phyloP scores from a whole-genome alignment of 2,888 invertebrate genomes.

The Zhuqinia jingwanae region DNA sequence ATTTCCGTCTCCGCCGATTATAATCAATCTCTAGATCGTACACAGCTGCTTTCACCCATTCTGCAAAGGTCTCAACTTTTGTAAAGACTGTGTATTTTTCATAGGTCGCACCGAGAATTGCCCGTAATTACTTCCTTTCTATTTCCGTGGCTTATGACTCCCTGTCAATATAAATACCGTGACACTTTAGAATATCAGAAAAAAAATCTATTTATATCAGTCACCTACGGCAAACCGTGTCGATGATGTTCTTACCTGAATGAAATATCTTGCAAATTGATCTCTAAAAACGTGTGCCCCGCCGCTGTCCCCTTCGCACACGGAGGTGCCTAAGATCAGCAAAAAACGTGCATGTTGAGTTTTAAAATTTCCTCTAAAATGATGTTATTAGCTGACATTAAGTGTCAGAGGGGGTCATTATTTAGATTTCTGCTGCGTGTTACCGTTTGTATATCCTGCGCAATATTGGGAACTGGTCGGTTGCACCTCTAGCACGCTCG shows the following conservation, averaged over 20 bases:
- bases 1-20: conserved; percentile 44
- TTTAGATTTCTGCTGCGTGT: background rate
- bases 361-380: no score
- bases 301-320: conserved; percentile 60
- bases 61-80: conserved; percentile 45
- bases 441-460: conserved; percentile 57
- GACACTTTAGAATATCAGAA: background rate
- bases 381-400: no score
- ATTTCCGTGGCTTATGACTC: conserved; percentile 61
- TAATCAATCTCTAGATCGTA: conserved; percentile 59
- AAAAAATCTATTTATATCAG: background rate
- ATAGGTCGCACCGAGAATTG: conserved; percentile 48
- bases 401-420: no score
- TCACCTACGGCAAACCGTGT: no score
- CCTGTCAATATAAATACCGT: conserved; percentile 14
- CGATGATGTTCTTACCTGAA: no score
- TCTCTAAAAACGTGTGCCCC: conserved; percentile 45
- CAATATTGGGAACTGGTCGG: conserved; percentile 52
- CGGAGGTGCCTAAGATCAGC: conserved; percentile 17
- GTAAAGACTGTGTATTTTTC: conserved; percentile 66
- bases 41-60: conserved; percentile 54
- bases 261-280: conserved; percentile 32
- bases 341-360: background rate
- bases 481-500: conserved; percentile 40
- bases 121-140: conserved; percentile 19